These are phyloP conservation scores for Anser cygnoides DNA, from an alignment of 2,113 vertebrate species.

Conservation along the genomic window DNA sequence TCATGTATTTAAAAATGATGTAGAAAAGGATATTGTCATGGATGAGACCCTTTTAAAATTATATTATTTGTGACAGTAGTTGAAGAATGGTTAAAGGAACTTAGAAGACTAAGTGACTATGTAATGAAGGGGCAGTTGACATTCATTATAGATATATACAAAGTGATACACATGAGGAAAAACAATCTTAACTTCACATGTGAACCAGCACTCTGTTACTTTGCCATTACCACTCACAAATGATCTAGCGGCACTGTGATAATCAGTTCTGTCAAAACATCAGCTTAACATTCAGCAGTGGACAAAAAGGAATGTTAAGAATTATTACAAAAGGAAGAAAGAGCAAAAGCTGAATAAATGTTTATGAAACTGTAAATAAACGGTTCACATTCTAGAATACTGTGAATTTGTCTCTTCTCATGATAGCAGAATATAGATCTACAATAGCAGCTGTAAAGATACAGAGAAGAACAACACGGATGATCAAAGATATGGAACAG, in stretches of 20 bases:
- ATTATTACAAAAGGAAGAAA: neutral
- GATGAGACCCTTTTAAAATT: neutral
- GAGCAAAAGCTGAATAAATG: neutral
- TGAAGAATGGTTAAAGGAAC: neutral
- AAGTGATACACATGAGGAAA: neutral
- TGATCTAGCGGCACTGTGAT: fast-evolving
- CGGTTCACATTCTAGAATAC: neutral
- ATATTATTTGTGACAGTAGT: neutral
- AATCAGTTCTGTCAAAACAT: neutral
- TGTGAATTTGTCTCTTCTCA: neutral
- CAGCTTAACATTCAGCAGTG: neutral
- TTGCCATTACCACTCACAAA: neutral
- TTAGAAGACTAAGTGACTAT: neutral
- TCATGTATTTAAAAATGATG: neutral
- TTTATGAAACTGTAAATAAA: neutral
- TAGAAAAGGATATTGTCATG: neutral
- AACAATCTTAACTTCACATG: neutral
- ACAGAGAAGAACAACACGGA: neutral
- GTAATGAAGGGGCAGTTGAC: neutral
- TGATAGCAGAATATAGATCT: neutral
- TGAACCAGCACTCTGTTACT: neutral
- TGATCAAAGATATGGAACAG: neutral
- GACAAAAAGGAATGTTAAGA: neutral
- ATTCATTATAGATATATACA: neutral
- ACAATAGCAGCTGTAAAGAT: neutral